phyloP scores from a whole-genome alignment of 2,113 vertebrate genomes.

The Anoplopoma fimbria region DNA sequence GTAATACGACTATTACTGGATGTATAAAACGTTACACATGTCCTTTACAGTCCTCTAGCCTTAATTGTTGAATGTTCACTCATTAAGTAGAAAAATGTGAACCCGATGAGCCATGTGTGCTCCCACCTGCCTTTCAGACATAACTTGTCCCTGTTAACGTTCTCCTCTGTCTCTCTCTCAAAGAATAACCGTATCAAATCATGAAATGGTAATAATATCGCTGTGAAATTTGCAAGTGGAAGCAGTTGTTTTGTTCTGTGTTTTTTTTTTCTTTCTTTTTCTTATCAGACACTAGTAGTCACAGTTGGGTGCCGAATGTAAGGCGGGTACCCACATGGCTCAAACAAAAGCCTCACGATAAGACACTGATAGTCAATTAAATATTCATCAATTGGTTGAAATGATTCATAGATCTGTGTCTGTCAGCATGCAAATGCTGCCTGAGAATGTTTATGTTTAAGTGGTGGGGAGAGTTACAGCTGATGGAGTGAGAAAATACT shows the following conservation, averaged over 20 bases:
- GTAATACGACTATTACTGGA: constrained; percentile 4
- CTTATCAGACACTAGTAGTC: constrained; percentile 60
- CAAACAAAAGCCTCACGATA: constrained; percentile 58
- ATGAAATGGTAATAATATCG: constrained; percentile 47
- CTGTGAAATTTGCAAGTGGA: constrained; percentile 47
- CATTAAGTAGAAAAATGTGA: neutral
- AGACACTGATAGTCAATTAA: constrained; percentile 70
- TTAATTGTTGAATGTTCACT: neutral
- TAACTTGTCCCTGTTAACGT: neutral
- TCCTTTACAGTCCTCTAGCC: neutral
- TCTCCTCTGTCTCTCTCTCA: constrained; percentile 14
- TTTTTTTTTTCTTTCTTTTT: constrained; percentile 43
- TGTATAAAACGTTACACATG: neutral
- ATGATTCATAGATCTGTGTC: constrained; percentile 50
- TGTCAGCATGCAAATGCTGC: constrained; percentile 60
- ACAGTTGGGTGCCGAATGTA: constrained; percentile 58
- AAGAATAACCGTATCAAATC: constrained; percentile 38
- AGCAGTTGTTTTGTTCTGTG: constrained; percentile 63
- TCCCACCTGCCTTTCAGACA: neutral
- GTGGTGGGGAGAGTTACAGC: constrained; percentile 25
- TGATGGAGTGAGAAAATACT: constrained; percentile 43
- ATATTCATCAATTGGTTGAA: constrained; percentile 65
- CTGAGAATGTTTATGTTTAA: constrained; percentile 51
- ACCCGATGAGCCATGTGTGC: neutral
- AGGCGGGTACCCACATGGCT: constrained; percentile 42